Percentiles rank a stretch among this genome's conserved stretches.
phyloP scores from a whole-genome alignment of 2,888 invertebrate species.

The Sthenelais limicola region DNA sequence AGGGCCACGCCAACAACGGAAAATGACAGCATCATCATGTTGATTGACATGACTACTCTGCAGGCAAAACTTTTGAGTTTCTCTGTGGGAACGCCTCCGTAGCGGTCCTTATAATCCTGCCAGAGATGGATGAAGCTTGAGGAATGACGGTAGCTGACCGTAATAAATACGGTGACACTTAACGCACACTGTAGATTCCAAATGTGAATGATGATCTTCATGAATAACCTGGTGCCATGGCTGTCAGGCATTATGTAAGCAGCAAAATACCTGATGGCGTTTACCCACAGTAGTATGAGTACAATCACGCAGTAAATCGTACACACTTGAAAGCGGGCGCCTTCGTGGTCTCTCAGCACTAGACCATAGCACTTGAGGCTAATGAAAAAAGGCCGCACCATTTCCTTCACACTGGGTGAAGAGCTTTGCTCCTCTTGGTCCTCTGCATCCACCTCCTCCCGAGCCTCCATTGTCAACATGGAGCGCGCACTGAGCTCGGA shows the following conservation, averaged over 20 bases:
- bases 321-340: not conserved
- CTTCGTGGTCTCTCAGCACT: not conserved
- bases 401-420: not conserved
- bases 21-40: slow-evolving; percentile 18
- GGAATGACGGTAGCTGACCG: slow-evolving; percentile 4
- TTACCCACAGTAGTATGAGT: slow-evolving; percentile 13
- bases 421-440: not conserved
- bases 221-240: slow-evolving; percentile 21
- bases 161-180: slow-evolving; percentile 26
- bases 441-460: slow-evolving; percentile 26
- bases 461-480: not conserved
- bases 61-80: slow-evolving; percentile 23
- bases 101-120: slow-evolving; percentile 24
- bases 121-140: slow-evolving; percentile 7
- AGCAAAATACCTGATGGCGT: slow-evolving; percentile 30
- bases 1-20: slow-evolving; percentile 6
- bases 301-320: slow-evolving; percentile 28
- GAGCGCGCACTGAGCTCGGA: not conserved
- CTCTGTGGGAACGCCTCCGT: slow-evolving; percentile 35
- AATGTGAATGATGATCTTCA: slow-evolving; percentile 31
- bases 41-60: slow-evolving; percentile 25
- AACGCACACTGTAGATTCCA: slow-evolving; percentile 38
- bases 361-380: slow-evolving; percentile 36
- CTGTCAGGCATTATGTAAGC: slow-evolving; percentile 26
- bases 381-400: slow-evolving; percentile 14